Percentiles rank a stretch among this genome's conserved stretches.
Evolutionary conservation across 2,888 invertebrate genomes (phyloP).

Genomic region (Diaprepes abbreviatus): DNA sequence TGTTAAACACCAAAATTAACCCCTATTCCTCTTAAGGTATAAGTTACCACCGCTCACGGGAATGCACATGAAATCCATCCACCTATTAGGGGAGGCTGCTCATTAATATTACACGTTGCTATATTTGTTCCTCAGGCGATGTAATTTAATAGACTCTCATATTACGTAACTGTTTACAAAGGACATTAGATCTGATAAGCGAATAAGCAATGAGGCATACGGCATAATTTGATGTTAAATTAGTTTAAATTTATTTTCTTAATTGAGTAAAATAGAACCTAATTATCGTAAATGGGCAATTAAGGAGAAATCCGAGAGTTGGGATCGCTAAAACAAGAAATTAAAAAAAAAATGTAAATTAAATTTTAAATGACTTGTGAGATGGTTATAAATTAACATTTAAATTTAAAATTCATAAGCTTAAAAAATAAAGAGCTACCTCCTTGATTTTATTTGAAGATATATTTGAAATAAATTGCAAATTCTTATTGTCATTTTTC

Average conservation of each 20-base stretch:
- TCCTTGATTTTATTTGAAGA: no score
- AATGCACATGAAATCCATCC: conserved; percentile 33
- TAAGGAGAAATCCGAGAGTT: no score
- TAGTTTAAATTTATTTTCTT: conserved; percentile 4
- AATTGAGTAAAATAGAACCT: neutral
- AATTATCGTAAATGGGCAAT: no score
- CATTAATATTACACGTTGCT: conserved; percentile 15
- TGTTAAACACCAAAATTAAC: conserved; percentile 36
- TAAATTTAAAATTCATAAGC: no score
- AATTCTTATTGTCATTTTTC: no score
- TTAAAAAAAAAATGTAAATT: no score
- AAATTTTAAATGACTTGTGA: no score
- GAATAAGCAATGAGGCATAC: neutral
- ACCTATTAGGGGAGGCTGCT: conserved; percentile 3
- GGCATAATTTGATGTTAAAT: neutral
- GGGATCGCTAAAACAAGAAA: no score
- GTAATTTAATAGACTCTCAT: conserved; percentile 6
- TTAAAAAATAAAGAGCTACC: no score
- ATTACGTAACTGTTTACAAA: conserved; percentile 5
- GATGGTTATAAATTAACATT: no score
- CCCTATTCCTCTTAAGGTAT: conserved; percentile 10
- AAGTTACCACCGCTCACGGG: conserved; percentile 27
- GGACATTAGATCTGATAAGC: conserved; percentile 7
- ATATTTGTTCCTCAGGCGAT: conserved; percentile 1
- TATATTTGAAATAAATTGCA: no score